Conservation (phyloP, 2,888 invertebrate genomes). For the Margaritifera margaritifera region DNA sequence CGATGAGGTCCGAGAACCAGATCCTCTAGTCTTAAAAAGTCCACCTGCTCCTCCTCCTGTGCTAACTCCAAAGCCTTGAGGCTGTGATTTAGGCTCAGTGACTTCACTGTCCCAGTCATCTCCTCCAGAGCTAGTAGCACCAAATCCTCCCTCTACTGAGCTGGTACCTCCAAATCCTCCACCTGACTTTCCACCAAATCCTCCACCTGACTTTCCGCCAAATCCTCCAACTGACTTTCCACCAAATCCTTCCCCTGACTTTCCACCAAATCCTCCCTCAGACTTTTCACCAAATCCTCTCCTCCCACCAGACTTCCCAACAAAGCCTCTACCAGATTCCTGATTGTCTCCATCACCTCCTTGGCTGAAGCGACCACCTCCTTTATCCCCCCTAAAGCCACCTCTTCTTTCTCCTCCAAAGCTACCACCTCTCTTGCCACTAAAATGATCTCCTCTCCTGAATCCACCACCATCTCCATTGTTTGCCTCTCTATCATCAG, state of each 20-base stretch:
- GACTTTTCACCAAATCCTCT: background rate
- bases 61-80: constrained; percentile 1
- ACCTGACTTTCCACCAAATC: constrained; percentile 9
- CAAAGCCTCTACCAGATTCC: constrained; percentile 10
- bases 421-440: constrained; percentile 7
- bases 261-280: constrained; percentile 9
- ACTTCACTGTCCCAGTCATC: constrained; percentile 19
- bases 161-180: constrained; percentile 9
- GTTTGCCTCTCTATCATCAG: constrained; percentile 7
- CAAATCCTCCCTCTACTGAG: constrained; percentile 7
- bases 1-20: background rate
- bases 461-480: constrained; percentile 17
- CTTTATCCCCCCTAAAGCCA: constrained; percentile 15
- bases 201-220: constrained; percentile 11
- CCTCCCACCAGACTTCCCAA: background rate
- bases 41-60: background rate
- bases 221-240: constrained; percentile 21
- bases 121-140: constrained; percentile 15
- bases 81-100: background rate
- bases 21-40: background rate
- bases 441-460: constrained; percentile 16
- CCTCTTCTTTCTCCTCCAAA: constrained; percentile 10
- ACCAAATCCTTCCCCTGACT: constrained; percentile 25
- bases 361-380: constrained; percentile 2
- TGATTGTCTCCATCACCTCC: constrained; percentile 11